Conservation (phyloP, 2,113 vertebrate genomes). For the Eretmochelys imbricata region DNA sequence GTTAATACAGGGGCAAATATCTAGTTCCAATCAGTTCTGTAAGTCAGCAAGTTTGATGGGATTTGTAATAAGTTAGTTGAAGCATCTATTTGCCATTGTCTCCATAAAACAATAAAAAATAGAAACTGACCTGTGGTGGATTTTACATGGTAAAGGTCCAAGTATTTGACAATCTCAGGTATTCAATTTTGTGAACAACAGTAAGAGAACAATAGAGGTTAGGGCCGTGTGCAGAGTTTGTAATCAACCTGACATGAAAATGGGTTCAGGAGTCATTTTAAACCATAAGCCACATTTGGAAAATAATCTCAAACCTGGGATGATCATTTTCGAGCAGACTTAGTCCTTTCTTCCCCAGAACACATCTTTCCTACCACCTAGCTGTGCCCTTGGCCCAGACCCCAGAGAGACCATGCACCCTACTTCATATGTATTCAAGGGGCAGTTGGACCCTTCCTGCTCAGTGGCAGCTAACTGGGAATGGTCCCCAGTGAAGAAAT, state of each 20-base stretch:
- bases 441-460: not conserved
- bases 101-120: not conserved
- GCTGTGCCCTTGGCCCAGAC: not conserved
- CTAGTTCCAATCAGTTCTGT: not conserved
- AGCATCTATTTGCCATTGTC: not conserved
- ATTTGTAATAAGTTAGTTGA: not conserved
- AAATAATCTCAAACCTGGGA: rapidly evolving
- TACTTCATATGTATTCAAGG: rapidly evolving
- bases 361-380: not conserved
- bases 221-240: not conserved
- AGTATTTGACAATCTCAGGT: not conserved
- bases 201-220: not conserved
- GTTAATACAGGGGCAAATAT: not conserved
- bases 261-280: not conserved
- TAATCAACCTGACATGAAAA: not conserved
- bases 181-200: not conserved
- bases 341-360: not conserved
- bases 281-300: not conserved
- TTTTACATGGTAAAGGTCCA: not conserved
- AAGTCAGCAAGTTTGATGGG: not conserved
- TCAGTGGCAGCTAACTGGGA: not conserved
- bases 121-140: not conserved
- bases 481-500: not conserved
- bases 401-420: rapidly evolving
- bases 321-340: not conserved